Conservation (phyloP, 2,113 vertebrate species). For the Miniopterus natalensis region DNA sequence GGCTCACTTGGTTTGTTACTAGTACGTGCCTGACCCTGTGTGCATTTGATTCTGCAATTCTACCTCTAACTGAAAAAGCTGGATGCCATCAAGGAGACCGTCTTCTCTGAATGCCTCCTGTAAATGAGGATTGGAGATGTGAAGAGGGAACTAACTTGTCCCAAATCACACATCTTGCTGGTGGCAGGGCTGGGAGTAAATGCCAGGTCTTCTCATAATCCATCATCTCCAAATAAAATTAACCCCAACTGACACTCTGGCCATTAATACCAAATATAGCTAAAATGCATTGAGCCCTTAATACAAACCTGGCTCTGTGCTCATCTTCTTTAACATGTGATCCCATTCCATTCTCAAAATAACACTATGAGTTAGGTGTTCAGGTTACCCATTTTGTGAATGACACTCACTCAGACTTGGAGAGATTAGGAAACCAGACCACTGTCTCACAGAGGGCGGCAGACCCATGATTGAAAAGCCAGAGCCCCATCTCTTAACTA, state of each 20-base stretch:
- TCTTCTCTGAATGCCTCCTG: neutral
- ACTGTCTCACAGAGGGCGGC: neutral
- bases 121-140: neutral
- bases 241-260: neutral
- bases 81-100: neutral
- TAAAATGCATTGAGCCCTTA: neutral
- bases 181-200: neutral
- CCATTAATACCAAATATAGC: neutral
- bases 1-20: neutral
- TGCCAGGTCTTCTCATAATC: neutral
- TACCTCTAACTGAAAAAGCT: neutral
- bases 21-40: neutral
- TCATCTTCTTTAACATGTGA: neutral
- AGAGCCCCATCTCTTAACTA: neutral
- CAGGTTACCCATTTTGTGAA: neutral
- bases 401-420: neutral
- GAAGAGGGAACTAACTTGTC: neutral
- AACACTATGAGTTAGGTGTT: neutral
- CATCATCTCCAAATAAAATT: neutral
- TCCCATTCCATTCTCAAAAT: neutral
- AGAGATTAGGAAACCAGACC: neutral
- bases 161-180: neutral
- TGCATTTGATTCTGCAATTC: conserved; percentile 40
- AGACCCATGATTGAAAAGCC: neutral
- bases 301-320: neutral